A percentile compares a stretch with the other conserved stretches of the same genome.
Conservation (phyloP, 2,797 vertebrate genomes). For the Danio jaintianensis region DNA sequence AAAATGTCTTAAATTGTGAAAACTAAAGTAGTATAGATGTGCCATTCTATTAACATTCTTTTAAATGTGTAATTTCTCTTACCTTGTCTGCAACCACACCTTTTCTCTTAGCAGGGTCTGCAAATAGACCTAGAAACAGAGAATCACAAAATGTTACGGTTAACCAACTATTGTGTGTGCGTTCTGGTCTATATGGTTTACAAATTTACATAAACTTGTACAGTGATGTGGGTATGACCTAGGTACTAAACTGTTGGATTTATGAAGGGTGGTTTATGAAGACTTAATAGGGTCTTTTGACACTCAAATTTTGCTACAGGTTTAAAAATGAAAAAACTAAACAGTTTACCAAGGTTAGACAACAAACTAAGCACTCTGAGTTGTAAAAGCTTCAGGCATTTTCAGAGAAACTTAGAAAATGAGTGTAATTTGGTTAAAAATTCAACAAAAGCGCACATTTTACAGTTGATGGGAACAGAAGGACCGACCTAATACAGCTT, state of each 20-base stretch:
- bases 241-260: too few species aligned
- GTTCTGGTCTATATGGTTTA: too few species aligned
- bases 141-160: not conserved
- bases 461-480: not conserved
- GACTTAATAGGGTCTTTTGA: too few species aligned
- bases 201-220: too few species aligned
- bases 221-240: too few species aligned
- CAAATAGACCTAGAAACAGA: slow-evolving; percentile 82
- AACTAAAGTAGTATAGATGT: not conserved
- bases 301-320: too few species aligned
- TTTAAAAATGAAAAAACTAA: not conserved
- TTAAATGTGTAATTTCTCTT: slow-evolving; percentile 49
- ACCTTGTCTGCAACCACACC: slow-evolving; percentile 91
- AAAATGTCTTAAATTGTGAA: not conserved
- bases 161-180: too few species aligned
- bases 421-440: not conserved
- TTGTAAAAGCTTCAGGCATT: not conserved
- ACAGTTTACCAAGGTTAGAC: not conserved
- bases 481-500: slow-evolving; percentile 90
- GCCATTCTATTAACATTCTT: not conserved
- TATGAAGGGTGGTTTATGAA: too few species aligned
- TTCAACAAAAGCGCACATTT: not conserved
- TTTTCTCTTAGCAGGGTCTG: slow-evolving; percentile 88
- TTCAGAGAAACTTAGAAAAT: not conserved
- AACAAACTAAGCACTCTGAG: not conserved